Conservation (phyloP, 2,797 vertebrate genomes). For the Acanthiza pusilla region DNA sequence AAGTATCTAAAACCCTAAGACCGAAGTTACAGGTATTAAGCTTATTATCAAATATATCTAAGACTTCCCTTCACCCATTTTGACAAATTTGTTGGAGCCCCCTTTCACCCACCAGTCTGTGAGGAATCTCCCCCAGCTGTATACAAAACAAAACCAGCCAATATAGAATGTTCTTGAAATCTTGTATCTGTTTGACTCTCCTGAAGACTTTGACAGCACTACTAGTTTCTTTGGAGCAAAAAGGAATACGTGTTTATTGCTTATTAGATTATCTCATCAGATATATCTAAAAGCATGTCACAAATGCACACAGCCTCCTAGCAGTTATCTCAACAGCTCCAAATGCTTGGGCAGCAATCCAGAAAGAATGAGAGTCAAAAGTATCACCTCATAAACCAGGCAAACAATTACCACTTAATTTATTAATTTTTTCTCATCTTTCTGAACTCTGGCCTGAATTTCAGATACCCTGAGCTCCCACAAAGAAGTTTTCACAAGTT, state of each 20-base stretch:
- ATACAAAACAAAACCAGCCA: not conserved
- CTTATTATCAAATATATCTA: not conserved
- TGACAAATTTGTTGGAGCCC: not conserved
- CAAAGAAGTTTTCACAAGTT: not conserved
- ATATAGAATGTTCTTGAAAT: not conserved
- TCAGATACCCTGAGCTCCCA: not conserved
- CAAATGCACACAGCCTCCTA: not conserved
- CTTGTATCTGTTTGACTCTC: not conserved
- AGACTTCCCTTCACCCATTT: not conserved
- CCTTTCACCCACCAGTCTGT: not conserved
- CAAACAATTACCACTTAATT: not conserved
- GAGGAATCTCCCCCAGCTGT: not conserved
- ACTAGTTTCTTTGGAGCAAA: not conserved
- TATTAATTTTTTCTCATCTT: not conserved
- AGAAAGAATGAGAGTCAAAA: not conserved
- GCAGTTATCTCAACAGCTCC: not conserved
- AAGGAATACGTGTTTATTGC: not conserved
- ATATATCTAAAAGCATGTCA: not conserved
- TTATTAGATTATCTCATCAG: not conserved
- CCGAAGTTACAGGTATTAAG: not conserved
- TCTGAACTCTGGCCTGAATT: not conserved
- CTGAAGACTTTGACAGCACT: not conserved
- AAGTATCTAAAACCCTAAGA: not conserved
- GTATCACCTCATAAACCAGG: not conserved
- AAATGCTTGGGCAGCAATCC: not conserved